These are phyloP conservation scores for Mionectes olivaceus DNA, from an alignment of 2,797 vertebrate genomes.

Conservation along the genomic window DNA sequence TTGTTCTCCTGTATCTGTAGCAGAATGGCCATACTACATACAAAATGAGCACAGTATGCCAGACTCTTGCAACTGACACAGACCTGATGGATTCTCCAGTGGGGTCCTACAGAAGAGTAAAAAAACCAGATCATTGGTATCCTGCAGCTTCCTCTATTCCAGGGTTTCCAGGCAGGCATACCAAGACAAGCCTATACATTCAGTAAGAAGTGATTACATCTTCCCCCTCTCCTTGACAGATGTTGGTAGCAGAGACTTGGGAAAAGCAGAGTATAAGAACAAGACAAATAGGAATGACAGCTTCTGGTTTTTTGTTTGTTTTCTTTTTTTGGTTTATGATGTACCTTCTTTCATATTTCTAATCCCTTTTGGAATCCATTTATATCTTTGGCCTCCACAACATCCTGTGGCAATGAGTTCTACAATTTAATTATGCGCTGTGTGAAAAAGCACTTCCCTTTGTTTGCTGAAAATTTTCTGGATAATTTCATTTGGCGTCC, in stretches of 20 bases:
- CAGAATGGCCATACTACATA: not conserved
- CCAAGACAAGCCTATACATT: not conserved
- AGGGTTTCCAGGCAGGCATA: not conserved
- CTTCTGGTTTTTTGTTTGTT: not conserved
- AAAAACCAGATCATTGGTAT: not conserved
- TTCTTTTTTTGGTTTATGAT: not conserved
- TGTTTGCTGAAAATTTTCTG: conserved; percentile 34
- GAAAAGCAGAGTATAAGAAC: not conserved
- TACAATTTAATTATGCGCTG: conserved; percentile 39
- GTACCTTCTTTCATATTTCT: not conserved
- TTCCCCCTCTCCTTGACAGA: not conserved
- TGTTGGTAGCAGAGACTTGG: not conserved
- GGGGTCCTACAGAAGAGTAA: not conserved
- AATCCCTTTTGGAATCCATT: conserved; percentile 14
- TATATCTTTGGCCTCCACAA: conserved; percentile 15
- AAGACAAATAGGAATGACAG: not conserved
- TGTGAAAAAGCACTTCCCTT: conserved; percentile 59
- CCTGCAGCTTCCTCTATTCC: not conserved
- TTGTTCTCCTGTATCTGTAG: not conserved
- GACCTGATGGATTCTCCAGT: not conserved
- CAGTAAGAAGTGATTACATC: not conserved
- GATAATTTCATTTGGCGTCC: conserved; percentile 45
- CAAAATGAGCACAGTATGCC: not conserved
- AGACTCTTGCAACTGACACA: not conserved
- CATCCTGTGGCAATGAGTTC: conserved; percentile 27